Base-by-base conservation (phyloP, 1,140 invertebrate genomes). In the Panulirus ornatus region DNA sequence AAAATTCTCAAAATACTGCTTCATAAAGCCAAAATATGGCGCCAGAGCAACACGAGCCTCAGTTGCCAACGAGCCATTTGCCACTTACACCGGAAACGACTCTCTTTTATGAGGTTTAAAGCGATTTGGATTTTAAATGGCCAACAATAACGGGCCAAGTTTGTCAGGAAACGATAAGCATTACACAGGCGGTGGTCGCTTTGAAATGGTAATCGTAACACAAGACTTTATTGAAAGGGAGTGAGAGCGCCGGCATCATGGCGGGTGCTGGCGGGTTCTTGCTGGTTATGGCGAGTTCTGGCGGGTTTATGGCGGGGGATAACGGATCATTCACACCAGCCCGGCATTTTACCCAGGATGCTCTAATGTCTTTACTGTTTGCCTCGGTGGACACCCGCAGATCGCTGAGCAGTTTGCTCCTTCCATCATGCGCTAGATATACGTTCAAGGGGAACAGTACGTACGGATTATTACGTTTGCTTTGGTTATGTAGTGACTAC, bases 31-130 rank as follows among this genome's bases (percentile, higher is more conserved):
- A 78, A 78, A 78, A 78, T 78, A 78, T n/a, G 38, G 44, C 40
- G 75, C 75, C 75, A 66, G 34, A 66, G 81, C 22, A 58, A 40
- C 51, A 40, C 79, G 34, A 54, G 42, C 79, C 27, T 27, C 79
- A 47, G 81, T 83, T 83, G 81, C 81, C 81, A 63, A 63, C 58
- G 34, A 83, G 81, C 51, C 81, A 58, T 63, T 83, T 83, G 51
- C 81, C 19, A 83, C 81, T 66, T 58, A 66, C 51, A 58, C 51
- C 51, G 81, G 81, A 83, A 63, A 83, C 58, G 54, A 66, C 51
- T 42, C 30, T 83, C 58, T 83, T 83, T 83, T 83, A 83, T 83
- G 81, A 83, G 81, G 81, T 83, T 83, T 83, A 83, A 83, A 83
- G 38, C 81, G 81, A 83, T 83, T 83, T 83, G 81, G 81, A 63